Conservation (phyloP, 37 sponge, comb jelly and placozoan genomes). For the Axinella damicornis region DNA sequence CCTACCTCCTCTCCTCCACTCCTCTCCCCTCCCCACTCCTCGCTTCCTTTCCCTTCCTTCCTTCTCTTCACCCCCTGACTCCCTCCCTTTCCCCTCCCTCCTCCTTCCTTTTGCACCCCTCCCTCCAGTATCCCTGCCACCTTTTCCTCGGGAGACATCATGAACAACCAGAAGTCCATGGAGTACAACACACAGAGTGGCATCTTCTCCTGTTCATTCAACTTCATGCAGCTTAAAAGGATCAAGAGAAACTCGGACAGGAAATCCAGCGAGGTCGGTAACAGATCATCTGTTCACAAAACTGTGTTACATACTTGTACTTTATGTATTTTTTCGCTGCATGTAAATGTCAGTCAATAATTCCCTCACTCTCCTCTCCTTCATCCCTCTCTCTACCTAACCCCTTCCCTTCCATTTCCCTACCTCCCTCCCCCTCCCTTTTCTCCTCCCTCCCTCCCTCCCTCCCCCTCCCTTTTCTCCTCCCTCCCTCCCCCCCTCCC, state of each 20-base stretch:
- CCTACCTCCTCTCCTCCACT: too few relatives aligned
- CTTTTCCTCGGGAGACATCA: conserved; percentile 62
- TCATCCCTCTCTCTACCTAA: background rate
- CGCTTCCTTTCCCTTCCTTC: conserved; percentile 27
- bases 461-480: too few relatives aligned
- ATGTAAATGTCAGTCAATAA: background rate
- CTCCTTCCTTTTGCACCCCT: background rate
- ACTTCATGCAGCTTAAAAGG: conserved; percentile 74
- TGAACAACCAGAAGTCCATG: conserved; percentile 82
- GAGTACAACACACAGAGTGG: conserved; percentile 77
- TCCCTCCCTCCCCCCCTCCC: too few relatives aligned
- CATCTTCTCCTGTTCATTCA: conserved; percentile 71
- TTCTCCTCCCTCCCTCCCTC: too few relatives aligned
- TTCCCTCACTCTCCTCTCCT: background rate
- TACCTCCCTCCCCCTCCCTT: too few relatives aligned
- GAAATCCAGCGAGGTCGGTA: conserved; percentile 71
- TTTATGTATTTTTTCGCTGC: too few relatives aligned
- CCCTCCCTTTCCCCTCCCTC: too few relatives aligned
- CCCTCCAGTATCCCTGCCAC: conserved; percentile 41
- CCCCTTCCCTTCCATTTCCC: background rate
- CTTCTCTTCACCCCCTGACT: background rate
- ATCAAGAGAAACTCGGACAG: conserved; percentile 83
- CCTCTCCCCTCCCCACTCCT: too few relatives aligned
- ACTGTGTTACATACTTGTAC: background rate
- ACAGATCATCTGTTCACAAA: too few relatives aligned